phyloP scores from a whole-genome alignment of 2,113 vertebrate genomes.

The Percina caprodes region DNA sequence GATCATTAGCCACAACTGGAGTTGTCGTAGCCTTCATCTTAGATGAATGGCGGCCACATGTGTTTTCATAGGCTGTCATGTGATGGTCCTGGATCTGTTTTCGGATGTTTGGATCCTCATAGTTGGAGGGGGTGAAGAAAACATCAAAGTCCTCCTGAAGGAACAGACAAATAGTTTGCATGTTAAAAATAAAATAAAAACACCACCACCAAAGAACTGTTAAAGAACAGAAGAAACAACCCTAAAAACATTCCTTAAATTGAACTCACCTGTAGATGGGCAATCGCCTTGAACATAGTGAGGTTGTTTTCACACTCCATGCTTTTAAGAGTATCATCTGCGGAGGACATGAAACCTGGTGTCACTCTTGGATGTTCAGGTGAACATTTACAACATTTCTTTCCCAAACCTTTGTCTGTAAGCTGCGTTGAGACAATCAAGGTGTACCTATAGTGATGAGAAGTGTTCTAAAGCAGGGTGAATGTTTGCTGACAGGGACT shows the following conservation, averaged over 20 bases:
- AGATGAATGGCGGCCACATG: constrained; percentile 55
- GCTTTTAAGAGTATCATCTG: constrained; percentile 89
- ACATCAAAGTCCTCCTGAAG: constrained; percentile 91
- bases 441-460: neutral
- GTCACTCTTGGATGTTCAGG: constrained; percentile 11
- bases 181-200: neutral
- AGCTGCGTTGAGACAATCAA: neutral
- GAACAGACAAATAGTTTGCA: neutral
- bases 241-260: neutral
- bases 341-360: constrained; percentile 8
- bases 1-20: constrained; percentile 59
- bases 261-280: constrained; percentile 87
- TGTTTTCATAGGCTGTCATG: constrained; percentile 85
- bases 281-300: constrained; percentile 88
- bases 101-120: constrained; percentile 82
- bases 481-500: neutral
- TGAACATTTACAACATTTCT: neutral
- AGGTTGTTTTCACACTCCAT: constrained; percentile 86
- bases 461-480: neutral
- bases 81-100: constrained; percentile 87
- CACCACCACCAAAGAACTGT: neutral
- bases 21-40: constrained; percentile 41
- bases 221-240: neutral
- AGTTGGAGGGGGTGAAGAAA: constrained; percentile 89
- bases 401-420: neutral